Conservation (phyloP, 1,140 invertebrate genomes). For the Drosophila pseudoananassae region DNA sequence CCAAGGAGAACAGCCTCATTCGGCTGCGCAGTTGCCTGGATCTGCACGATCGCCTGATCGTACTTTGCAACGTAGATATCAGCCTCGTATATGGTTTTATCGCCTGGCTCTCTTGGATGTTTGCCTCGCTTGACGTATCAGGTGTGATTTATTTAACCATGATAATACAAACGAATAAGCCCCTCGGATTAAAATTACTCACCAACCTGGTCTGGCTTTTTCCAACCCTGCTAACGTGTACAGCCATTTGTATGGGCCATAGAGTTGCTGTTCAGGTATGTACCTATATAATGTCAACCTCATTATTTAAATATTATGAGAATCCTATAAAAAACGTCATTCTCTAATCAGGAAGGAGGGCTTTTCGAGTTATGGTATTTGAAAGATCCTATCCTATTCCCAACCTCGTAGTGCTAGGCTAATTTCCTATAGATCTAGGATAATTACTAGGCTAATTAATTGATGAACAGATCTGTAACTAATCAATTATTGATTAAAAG, state of each 20-base stretch:
- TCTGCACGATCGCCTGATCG: constrained; percentile 60
- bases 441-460: too few species aligned
- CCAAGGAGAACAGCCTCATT: constrained; percentile 11
- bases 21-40: constrained; percentile 53
- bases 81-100: constrained; percentile 70
- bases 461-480: not conserved
- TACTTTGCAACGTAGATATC: constrained; percentile 61
- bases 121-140: constrained; percentile 57
- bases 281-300: not conserved
- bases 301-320: too few species aligned
- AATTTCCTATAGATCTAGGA: too few species aligned
- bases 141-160: constrained; percentile 58
- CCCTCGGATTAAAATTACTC: not conserved
- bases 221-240: constrained; percentile 53
- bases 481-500: constrained; percentile 10
- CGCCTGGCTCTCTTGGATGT: constrained; percentile 50
- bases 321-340: too few species aligned
- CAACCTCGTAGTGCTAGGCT: not conserved
- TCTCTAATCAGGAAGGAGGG: too few species aligned
- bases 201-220: constrained; percentile 47
- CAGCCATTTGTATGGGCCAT: constrained; percentile 55
- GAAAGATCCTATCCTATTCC: too few species aligned
- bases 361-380: too few species aligned
- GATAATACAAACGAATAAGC: constrained; percentile 23
- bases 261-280: constrained; percentile 59